Base-by-base conservation (phyloP, 2,113 vertebrate genomes). In the Romanogobio albipinnatus region DNA sequence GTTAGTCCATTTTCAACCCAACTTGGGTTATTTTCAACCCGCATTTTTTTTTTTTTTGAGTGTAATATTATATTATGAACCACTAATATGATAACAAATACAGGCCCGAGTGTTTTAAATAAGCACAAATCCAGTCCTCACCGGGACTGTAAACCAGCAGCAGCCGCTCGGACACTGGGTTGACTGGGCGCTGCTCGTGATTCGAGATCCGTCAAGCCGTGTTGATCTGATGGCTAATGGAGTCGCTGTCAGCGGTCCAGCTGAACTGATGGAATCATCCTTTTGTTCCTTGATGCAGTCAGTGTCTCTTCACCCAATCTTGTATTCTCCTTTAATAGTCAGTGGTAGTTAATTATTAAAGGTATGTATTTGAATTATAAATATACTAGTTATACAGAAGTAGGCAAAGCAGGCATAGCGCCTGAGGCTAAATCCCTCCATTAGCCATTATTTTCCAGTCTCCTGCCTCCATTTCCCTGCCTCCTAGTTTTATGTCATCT, bases 291-390 rank as follows among this genome's bases (percentile, higher is more conserved):
- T 93, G 92, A 92, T 94, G 93, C 93, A 94, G 93, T 94, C 92
- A 93, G 87, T 94, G 93, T 96, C 94, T 95, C 95, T 95, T 95
- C 94, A 95, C 96, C 95, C 96, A 95, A 96, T 95, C 95, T 95
- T 94, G 95, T 95, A 95, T 98, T 97, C 96, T 94, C 95, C 96
- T 98, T 97, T 97, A 98, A 97, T 98, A 98, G 97, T 96, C 96
- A 95, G 95, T 94, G 92, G 96, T 94, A 95, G 98, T 99, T 99
- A 99, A 99, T 99, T 98, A 99, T 99, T 99, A 97, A 99, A 98
- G 97, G 97, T 98, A 98, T 98, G 98, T 97, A 99, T 99, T 99
- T 99, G 97, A 99, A 99, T 99, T 98, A 99, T 99, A 99, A 98
- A 99, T 99, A 98, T 99, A 98, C 98, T 99, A 98, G 98, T 98